Evolutionary conservation across 64 coral and sea anemone species (phyloP).

Genomic region (Platygyra sinensis): DNA sequence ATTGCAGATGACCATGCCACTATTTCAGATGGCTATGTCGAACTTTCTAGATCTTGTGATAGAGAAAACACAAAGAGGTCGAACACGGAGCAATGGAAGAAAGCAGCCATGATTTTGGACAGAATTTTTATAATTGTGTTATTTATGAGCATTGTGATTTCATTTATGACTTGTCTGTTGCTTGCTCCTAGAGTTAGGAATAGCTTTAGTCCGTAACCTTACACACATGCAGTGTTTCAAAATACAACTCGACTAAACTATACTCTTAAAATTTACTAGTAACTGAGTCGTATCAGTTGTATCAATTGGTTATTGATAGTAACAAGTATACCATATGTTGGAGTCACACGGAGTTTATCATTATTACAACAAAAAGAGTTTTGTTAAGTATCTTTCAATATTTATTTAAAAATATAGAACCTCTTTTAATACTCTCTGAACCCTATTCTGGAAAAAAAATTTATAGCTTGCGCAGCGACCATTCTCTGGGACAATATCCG

Average conservation of each 20-base stretch:
- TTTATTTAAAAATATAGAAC: too few relatives aligned
- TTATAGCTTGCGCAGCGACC: too few relatives aligned
- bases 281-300: too few relatives aligned
- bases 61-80: constrained; percentile 19
- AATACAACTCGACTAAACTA: neutral
- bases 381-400: too few relatives aligned
- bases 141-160: constrained; percentile 61
- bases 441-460: too few relatives aligned
- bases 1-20: neutral
- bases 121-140: constrained; percentile 72
- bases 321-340: too few relatives aligned
- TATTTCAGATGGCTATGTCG: neutral
- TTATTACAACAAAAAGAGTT: too few relatives aligned
- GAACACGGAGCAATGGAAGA: constrained; percentile 67
- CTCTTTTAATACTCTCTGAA: too few relatives aligned
- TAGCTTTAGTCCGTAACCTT: neutral
- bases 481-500: too few relatives aligned
- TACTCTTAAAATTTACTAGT: too few relatives aligned
- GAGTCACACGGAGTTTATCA: too few relatives aligned
- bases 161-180: constrained; percentile 62
- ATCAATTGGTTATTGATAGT: too few relatives aligned
- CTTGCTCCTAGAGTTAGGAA: constrained; percentile 64
- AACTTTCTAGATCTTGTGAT: constrained; percentile 17
- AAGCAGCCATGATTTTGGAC: constrained; percentile 68
- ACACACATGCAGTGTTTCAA: neutral